phyloP scores from a whole-genome alignment of 1,140 invertebrate genomes.

The Sycophaga agraensis region DNA sequence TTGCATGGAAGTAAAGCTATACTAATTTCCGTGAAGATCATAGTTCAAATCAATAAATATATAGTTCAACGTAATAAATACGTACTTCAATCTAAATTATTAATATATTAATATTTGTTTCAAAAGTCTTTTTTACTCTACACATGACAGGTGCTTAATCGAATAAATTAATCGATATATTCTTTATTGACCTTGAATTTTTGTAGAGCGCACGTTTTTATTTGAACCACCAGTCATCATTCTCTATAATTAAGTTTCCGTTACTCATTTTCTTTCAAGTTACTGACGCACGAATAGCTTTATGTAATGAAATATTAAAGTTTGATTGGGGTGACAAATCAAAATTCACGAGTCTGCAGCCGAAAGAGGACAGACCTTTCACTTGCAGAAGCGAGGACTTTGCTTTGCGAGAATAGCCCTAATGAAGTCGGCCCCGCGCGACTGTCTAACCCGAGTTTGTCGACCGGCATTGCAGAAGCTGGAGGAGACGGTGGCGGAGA shows the following conservation, averaged over 20 bases:
- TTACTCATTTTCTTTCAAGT: not conserved
- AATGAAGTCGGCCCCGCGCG: no score
- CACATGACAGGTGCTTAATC: no score
- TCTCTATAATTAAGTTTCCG: not conserved
- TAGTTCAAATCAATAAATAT: no score
- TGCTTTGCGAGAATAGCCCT: no score
- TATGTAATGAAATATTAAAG: not conserved
- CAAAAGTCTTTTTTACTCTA: not conserved
- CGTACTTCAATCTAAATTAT: not conserved
- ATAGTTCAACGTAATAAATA: not conserved
- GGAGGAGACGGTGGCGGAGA: conserved; percentile 87
- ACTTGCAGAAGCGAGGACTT: no score
- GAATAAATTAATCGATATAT: no score
- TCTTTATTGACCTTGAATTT: no score
- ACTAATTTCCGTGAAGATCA: not conserved
- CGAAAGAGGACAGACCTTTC: no score
- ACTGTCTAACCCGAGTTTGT: no score
- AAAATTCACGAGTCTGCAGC: not conserved
- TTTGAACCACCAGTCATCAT: not conserved
- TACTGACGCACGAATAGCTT: conserved; percentile 10
- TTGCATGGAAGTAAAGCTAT: conserved; percentile 12
- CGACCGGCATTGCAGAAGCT: conserved; percentile 82
- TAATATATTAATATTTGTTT: not conserved
- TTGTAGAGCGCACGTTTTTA: not conserved
- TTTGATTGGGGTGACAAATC: not conserved